Evolutionary conservation across 2,113 vertebrate species (phyloP).

Genomic region (rat (Rattus norvegicus)): DNA sequence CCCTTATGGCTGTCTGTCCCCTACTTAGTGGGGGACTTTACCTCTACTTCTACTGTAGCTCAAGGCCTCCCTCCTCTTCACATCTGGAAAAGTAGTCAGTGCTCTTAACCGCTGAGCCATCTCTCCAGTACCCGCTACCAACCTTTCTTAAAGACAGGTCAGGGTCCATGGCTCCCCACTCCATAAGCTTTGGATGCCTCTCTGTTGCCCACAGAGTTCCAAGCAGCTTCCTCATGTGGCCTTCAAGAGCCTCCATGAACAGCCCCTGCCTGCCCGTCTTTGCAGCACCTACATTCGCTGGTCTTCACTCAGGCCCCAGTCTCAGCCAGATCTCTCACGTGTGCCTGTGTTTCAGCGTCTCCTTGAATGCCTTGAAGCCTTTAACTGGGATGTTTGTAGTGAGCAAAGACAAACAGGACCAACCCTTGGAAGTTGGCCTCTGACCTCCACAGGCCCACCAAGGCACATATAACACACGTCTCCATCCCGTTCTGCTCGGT

Average conservation of each 20-base stretch:
- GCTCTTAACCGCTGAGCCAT: background rate
- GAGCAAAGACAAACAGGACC: background rate
- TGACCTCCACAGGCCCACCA: background rate
- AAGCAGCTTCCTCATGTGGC: background rate
- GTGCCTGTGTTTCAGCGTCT: background rate
- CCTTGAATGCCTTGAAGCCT: background rate
- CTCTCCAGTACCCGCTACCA: background rate
- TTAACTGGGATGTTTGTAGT: background rate
- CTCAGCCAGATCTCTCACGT: background rate
- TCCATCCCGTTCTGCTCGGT: background rate
- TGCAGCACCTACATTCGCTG: background rate
- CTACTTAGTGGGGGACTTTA: background rate
- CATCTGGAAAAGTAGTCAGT: too few species aligned
- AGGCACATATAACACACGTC: background rate
- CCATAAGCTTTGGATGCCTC: slow-evolving; percentile 1
- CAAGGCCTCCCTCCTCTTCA: background rate
- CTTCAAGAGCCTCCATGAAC: background rate
- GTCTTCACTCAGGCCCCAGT: background rate
- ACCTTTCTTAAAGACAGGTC: background rate
- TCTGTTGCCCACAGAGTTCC: background rate
- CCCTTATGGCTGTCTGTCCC: background rate
- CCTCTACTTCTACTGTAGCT: background rate
- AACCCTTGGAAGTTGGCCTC: background rate
- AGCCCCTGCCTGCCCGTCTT: background rate
- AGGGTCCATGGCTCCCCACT: background rate